Evolutionary conservation across 2,113 vertebrate genomes (phyloP), one percentile per base, ranked within the genome.

Genomic region (Hassar affinis): DNA sequence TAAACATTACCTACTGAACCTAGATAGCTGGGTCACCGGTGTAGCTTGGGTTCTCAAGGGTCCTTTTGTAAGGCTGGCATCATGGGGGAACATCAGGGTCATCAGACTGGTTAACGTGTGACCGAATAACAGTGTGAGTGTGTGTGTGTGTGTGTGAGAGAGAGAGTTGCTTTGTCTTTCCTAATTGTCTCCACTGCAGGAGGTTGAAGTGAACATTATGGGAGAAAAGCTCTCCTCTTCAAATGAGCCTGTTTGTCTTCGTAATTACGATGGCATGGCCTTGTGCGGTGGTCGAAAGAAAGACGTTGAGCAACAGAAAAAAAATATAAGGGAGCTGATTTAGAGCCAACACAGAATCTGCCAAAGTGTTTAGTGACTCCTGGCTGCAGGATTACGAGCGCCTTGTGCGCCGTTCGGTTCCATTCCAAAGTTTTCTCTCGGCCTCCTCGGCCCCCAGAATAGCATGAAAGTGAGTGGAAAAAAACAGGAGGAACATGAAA

Each of bases 341-440:
- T 80, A 82, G 77, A 68, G 42, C 76, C 61, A 78, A 15, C 10
- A 72, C 33, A 47, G 72, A 33, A 68, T 82, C 80, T 80, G 83
- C 76, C 66, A 82, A 72, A 85, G 79, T 35, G 64, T 87, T 82
- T 47, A 87, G 86, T 82, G 64, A 82, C 27, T 76, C 27, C 66
- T 82, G 79, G 80, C 86, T 79, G 52, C 66, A 42, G 59, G n/a
- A 69, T 42, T 57, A 75, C 9, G 45, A 27, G 38, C n/a, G 47
- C 74, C 79, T 33, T 54, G 42, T n/a, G 56, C 1, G 17, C n/a
- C 6, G 42, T 42, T 64, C 72, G 45, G 42, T 75, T 51, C 68
- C 49, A 80, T 56, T 69, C 61, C 66, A 84, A 33, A 22, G 42
- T 61, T 83, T 72, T 59, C 25, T 84, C 49, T 72, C 71, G 49